These are phyloP conservation scores for Atopsyche davidsoni DNA, from an alignment of 1,140 invertebrate species.

Conservation along the genomic window DNA sequence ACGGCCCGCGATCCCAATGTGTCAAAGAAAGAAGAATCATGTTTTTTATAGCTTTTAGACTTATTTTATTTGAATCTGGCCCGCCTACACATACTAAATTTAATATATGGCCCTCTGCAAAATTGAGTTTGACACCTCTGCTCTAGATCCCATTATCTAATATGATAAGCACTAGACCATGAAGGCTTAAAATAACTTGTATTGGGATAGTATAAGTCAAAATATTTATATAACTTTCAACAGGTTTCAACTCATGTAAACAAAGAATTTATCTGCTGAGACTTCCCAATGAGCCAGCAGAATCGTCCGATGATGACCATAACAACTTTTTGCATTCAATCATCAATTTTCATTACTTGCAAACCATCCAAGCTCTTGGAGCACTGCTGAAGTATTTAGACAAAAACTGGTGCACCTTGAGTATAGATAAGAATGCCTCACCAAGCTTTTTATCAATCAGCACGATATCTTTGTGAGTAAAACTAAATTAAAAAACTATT, in stretches of 20 bases:
- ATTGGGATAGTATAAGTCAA: too few relatives aligned
- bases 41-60: too few relatives aligned
- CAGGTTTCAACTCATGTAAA: slow-evolving; percentile 58
- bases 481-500: too few relatives aligned
- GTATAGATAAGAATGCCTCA: slow-evolving; percentile 48
- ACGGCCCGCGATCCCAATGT: too few relatives aligned
- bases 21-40: too few relatives aligned
- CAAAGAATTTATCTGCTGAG: slow-evolving; percentile 54
- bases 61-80: too few relatives aligned
- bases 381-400: slow-evolving; percentile 68
- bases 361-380: slow-evolving; percentile 67
- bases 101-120: too few relatives aligned
- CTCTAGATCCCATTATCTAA: too few relatives aligned
- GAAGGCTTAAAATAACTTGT: too few relatives aligned
- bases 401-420: slow-evolving; percentile 57
- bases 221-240: slow-evolving; percentile 29
- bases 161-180: too few relatives aligned
- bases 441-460: slow-evolving; percentile 55
- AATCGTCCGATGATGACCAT: slow-evolving; percentile 54
- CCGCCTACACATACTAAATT: too few relatives aligned
- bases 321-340: slow-evolving; percentile 59
- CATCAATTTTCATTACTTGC: slow-evolving; percentile 59
- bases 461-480: slow-evolving; percentile 59
- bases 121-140: too few relatives aligned
- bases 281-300: slow-evolving; percentile 52